These are phyloP conservation scores for Muscidifurax raptorellus DNA, from an alignment of 1,140 invertebrate genomes.

Conservation along the genomic window DNA sequence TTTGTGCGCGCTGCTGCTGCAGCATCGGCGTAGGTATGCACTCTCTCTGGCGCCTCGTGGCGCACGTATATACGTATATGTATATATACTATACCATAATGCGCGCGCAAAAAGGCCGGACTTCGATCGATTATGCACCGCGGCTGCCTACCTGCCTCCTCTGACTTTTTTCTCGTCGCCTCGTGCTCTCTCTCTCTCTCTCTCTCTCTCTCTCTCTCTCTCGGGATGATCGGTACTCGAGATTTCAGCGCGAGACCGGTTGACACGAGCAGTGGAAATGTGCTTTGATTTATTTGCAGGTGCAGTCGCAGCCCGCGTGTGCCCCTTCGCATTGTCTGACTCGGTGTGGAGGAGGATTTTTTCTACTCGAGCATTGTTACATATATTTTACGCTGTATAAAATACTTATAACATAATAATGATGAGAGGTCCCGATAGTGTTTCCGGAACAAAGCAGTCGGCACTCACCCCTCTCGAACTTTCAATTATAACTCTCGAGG, in stretches of 20 bases:
- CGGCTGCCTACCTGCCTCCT: background rate
- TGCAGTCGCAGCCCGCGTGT: too few relatives aligned
- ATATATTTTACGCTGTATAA: background rate
- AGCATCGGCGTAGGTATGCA: constrained; percentile 26
- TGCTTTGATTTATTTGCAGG: constrained; percentile 39
- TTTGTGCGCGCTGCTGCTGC: constrained; percentile 18
- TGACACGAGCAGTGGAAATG: constrained; percentile 36
- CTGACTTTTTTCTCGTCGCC: background rate
- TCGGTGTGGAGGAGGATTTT: background rate
- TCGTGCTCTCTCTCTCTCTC: too few relatives aligned
- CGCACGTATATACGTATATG: background rate
- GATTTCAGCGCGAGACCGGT: constrained; percentile 24
- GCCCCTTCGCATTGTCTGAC: background rate
- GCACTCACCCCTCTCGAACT: background rate
- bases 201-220: too few relatives aligned
- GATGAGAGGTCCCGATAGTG: background rate
- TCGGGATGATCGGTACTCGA: constrained; percentile 41
- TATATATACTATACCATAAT: constrained; percentile 35
- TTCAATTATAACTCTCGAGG: constrained; percentile 20
- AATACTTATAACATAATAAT: background rate
- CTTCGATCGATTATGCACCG: constrained; percentile 37
- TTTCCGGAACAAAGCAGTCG: background rate
- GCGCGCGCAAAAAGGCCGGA: background rate
- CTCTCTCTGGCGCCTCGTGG: constrained; percentile 37
- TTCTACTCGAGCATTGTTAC: background rate